Base-by-base conservation (phyloP, 2,888 invertebrate genomes). In the Syritta pipiens region DNA sequence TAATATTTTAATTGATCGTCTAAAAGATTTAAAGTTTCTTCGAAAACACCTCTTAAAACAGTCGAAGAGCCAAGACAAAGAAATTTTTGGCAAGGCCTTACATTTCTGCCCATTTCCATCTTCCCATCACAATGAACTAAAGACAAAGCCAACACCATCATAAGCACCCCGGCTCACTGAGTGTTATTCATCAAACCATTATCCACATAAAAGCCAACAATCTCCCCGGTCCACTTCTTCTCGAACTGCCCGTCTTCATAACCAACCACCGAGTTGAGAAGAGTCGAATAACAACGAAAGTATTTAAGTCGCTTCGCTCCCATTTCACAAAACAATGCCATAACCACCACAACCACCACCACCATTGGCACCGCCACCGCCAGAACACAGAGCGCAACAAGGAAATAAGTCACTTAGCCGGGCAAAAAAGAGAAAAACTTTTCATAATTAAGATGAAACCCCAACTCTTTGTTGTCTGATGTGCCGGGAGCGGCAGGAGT, bases 291-390 rank as follows among this genome's bases (percentile, higher is more conserved):
- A 57, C 63, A 32, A 51, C 44, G 60, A 60, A 59, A 44, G 51
- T 32, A 49, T 63, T 63, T 49, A 71, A 69, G 71, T 59, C 62
- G 20, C 46, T 46, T 26, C 59, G 59, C 67, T 42, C 67, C 55
- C 71, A 81, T 81, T 81, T 81, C 76, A 79, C 72, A 81, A 76
- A 83, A 59, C 59, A 75, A 68, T 67, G 30, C 74, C 55, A 57
- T 24, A 57, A 57, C 62, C 28, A n/a, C 12, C 30, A 10, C 20
- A 17, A 14, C 30, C n/a, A 6, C 26, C 20, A 12, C 14, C 12
- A 5, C n/a, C n/a, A n/a, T n/a, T n/a, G n/a, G n/a, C n/a, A n/a
- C n/a, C 12, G 9, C 22, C 57, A 30, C 30, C 53, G 20, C 17
- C 20, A 37, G 5, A 46, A 32, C 20, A 9, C 35, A 35, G 10